Percentiles rank a stretch among this genome's conserved stretches.
phyloP scores from a whole-genome alignment of 37 sponge, comb jelly and placozoan genomes.

The Aphrocallistes beatrix region DNA sequence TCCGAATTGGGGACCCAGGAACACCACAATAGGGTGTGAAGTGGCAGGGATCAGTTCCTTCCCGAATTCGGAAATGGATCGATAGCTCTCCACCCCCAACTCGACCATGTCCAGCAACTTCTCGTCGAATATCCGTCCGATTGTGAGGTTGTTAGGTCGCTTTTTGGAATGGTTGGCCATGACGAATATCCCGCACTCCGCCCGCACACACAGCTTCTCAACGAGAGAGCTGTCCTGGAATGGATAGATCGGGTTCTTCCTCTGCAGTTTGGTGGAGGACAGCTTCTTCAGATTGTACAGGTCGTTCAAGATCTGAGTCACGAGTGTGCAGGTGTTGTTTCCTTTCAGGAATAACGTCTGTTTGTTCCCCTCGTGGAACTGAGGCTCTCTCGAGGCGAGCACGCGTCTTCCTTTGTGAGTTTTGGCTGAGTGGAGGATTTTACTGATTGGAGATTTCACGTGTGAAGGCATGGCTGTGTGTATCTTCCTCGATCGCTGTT shows the following conservation, averaged over 20 bases:
- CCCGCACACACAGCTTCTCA: not conserved
- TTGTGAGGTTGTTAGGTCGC: conserved; percentile 74
- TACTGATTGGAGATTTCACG: not conserved
- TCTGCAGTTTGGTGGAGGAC: not conserved
- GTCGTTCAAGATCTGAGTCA: conserved; percentile 66
- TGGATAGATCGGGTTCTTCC: not conserved
- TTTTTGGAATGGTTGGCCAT: conserved; percentile 89
- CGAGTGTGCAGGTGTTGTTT: conserved; percentile 55
- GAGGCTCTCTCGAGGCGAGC: conserved; percentile 54
- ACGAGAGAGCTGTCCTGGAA: not conserved
- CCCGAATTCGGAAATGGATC: conserved; percentile 35
- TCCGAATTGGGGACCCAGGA: not conserved
- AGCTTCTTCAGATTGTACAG: conserved; percentile 20
- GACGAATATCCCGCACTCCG: conserved; percentile 46
- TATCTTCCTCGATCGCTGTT: too few species aligned
- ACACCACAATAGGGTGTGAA: not conserved
- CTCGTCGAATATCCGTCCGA: conserved; percentile 69
- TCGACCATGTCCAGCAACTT: conserved; percentile 90
- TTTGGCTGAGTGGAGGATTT: conserved; percentile 52
- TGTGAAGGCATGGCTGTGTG: not conserved
- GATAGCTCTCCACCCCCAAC: conserved; percentile 64
- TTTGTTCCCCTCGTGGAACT: conserved; percentile 75
- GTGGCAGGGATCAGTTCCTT: conserved; percentile 16
- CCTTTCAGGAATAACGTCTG: conserved; percentile 63
- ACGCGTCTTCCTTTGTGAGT: conserved; percentile 58